Conservation (phyloP, 2,113 vertebrate genomes). For the Odobenus rosmarus region DNA sequence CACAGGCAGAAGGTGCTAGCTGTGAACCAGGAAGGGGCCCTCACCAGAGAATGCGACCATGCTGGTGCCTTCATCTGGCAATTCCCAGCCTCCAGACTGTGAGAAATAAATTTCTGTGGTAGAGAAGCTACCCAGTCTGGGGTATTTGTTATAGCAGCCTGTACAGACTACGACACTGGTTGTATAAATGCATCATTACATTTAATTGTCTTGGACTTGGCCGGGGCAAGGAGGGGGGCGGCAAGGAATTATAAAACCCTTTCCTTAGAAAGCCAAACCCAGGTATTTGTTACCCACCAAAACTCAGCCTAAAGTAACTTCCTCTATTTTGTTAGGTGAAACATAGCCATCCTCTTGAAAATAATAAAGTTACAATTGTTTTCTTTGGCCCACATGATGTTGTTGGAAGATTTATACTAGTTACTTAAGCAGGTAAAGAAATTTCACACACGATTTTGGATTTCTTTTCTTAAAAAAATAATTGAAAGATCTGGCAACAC, state of each 20-base stretch:
- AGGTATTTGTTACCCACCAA: background rate
- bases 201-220: slow-evolving; percentile 6
- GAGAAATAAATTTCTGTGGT: background rate
- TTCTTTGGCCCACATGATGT: background rate
- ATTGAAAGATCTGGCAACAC: background rate
- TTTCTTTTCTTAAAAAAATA: slow-evolving; percentile 46
- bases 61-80: background rate
- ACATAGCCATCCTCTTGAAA: background rate
- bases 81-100: background rate
- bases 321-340: background rate
- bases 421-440: background rate
- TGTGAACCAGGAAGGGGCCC: background rate
- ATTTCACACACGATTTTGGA: background rate
- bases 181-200: background rate
- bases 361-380: background rate
- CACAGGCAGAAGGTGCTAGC: background rate
- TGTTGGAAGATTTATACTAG: background rate
- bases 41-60: background rate
- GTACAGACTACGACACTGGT: background rate
- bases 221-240: background rate
- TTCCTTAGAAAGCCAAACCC: background rate
- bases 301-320: background rate
- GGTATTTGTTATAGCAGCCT: background rate
- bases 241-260: background rate
- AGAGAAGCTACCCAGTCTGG: background rate